These are phyloP conservation scores for Micrasema longulum DNA, from an alignment of 1,140 invertebrate species.

Conservation along the genomic window DNA sequence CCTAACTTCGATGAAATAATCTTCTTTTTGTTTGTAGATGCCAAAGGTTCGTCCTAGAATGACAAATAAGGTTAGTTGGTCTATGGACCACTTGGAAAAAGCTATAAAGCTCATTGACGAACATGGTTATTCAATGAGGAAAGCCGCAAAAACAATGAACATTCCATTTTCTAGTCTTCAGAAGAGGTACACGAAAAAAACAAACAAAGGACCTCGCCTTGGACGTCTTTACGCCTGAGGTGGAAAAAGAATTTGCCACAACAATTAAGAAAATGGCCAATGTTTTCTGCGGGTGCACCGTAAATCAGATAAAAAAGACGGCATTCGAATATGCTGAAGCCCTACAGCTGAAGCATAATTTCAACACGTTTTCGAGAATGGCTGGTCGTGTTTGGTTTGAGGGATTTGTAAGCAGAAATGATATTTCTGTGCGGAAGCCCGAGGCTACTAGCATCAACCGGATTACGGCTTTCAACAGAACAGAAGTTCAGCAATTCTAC, in stretches of 20 bases:
- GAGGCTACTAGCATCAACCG: constrained; percentile 57
- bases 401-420: constrained; percentile 1
- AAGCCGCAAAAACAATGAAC: too few relatives aligned
- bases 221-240: too few relatives aligned
- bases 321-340: constrained; percentile 10
- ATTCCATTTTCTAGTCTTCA: too few relatives aligned
- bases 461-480: constrained; percentile 57
- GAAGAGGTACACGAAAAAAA: too few relatives aligned
- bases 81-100: too few relatives aligned
- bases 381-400: constrained; percentile 10
- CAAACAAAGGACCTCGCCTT: too few relatives aligned
- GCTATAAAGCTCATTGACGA: too few relatives aligned
- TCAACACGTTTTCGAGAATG: constrained; percentile 3
- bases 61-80: too few relatives aligned
- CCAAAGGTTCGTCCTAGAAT: too few relatives aligned
- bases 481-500: constrained; percentile 58
- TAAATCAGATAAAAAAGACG: constrained; percentile 9
- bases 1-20: too few relatives aligned
- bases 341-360: constrained; percentile 4
- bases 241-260: too few relatives aligned
- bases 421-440: constrained; percentile 56
- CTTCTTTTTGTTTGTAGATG: too few relatives aligned
- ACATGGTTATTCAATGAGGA: constrained; percentile 58
- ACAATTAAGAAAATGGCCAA: constrained; percentile 6
- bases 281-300: constrained; percentile 7